A percentile compares a stretch with the other conserved stretches of the same genome.
Evolutionary conservation across 2,888 invertebrate genomes (phyloP).

Genomic region (Limulus polyphemus): DNA sequence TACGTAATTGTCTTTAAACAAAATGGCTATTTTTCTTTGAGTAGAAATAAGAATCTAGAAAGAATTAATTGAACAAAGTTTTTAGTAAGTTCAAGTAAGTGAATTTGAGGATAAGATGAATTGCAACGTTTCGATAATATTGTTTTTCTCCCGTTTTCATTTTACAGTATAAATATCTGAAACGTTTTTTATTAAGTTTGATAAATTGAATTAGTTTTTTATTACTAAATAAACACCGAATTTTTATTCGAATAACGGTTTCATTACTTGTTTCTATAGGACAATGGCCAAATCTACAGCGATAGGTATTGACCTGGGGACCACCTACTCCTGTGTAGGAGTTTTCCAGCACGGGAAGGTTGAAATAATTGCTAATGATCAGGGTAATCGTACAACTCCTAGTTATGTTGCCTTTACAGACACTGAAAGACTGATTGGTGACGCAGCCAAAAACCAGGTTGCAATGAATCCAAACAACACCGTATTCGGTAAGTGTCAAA

Average conservation of each 20-base stretch:
- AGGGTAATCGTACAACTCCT: constrained; percentile 58
- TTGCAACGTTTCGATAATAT: no score
- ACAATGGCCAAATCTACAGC: constrained; percentile 19
- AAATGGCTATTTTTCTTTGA: no score
- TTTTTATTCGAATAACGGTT: neutral
- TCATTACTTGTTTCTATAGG: neutral
- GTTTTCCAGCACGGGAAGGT: constrained; percentile 49
- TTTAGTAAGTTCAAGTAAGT: no score
- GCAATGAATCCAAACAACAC: constrained; percentile 28
- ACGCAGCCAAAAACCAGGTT: constrained; percentile 40
- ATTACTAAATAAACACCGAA: neutral
- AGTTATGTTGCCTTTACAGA: constrained; percentile 60
- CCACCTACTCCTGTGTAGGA: constrained; percentile 73
- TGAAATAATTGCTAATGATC: constrained; percentile 43
- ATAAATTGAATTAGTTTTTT: no score
- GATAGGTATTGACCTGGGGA: constrained; percentile 72
- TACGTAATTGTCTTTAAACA: no score
- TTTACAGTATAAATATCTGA: no score
- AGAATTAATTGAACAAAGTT: no score
- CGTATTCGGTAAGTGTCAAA: constrained; percentile 8
- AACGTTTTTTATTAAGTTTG: no score
- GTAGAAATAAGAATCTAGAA: no score
- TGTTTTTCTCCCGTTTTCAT: no score
- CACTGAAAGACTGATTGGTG: constrained; percentile 40
- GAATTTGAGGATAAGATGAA: no score